A percentile compares a stretch with the other conserved stretches of the same genome.
These are phyloP conservation scores for Osmerus mordax DNA, from an alignment of 2,113 vertebrate species.

Conservation along the genomic window DNA sequence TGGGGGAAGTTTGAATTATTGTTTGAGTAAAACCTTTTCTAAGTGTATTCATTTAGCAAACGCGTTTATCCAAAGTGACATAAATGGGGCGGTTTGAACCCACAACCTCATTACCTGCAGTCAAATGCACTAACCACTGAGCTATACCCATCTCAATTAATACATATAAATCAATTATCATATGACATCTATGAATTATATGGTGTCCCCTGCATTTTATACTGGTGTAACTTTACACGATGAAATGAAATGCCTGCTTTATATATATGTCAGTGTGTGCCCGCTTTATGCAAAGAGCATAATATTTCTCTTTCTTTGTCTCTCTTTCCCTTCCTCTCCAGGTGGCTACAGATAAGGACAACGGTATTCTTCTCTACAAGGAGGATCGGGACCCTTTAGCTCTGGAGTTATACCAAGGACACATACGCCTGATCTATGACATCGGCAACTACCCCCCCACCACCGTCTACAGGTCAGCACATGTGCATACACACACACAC, in stretches of 20 bases:
- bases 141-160: too few species aligned
- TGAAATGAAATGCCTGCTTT: too few species aligned
- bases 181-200: too few species aligned
- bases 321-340: constrained; percentile 47
- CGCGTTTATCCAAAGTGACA: too few species aligned
- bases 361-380: constrained; percentile 70
- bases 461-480: constrained; percentile 87
- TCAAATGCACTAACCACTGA: too few species aligned
- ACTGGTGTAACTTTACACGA: too few species aligned
- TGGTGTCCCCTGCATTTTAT: too few species aligned
- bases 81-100: too few species aligned
- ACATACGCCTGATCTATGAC: constrained; percentile 91
- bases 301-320: background rate
- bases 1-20: constrained; percentile 15
- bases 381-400: constrained; percentile 87
- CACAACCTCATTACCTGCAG: too few species aligned
- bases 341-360: constrained; percentile 95
- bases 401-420: constrained; percentile 94
- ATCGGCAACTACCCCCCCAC: constrained; percentile 87
- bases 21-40: background rate
- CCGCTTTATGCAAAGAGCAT: background rate
- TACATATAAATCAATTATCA: too few species aligned
- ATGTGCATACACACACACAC: background rate
- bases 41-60: too few species aligned
- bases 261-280: background rate